A percentile compares a stretch with the other conserved stretches of the same genome.
phyloP scores from a whole-genome alignment of 2,113 vertebrate genomes.

The Acrocephalus arundinaceus region DNA sequence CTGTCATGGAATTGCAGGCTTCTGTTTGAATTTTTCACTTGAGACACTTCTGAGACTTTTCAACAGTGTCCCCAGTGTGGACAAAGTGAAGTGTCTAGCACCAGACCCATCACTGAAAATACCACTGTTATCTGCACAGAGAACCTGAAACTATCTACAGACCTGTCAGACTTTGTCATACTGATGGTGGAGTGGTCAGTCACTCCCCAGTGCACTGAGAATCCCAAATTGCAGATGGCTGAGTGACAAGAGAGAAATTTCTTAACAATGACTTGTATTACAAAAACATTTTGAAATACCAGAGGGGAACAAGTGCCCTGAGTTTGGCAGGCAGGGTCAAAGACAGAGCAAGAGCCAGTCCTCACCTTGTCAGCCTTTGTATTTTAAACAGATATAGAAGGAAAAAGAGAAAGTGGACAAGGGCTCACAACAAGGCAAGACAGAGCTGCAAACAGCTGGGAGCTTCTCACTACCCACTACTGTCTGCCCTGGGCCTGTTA shows the following conservation, averaged over 20 bases:
- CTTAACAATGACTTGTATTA: neutral
- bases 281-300: neutral
- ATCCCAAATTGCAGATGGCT: neutral
- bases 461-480: neutral
- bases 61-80: neutral
- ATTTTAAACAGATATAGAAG: neutral
- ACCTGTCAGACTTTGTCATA: neutral
- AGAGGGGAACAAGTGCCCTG: neutral
- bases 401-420: neutral
- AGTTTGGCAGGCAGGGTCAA: neutral
- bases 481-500: fast-evolving
- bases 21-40: neutral
- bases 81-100: neutral
- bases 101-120: neutral
- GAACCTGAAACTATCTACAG: neutral
- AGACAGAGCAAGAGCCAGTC: neutral
- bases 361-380: neutral
- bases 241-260: neutral
- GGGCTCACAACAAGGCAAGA: neutral
- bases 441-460: neutral
- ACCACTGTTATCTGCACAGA: neutral
- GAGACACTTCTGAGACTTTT: neutral
- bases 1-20: neutral
- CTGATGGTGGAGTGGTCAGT: neutral
- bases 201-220: neutral